Evolutionary conservation across 2,797 vertebrate species (phyloP), one percentile per base, ranked within the genome.

Genomic region (Coregonus ussuriensis): DNA sequence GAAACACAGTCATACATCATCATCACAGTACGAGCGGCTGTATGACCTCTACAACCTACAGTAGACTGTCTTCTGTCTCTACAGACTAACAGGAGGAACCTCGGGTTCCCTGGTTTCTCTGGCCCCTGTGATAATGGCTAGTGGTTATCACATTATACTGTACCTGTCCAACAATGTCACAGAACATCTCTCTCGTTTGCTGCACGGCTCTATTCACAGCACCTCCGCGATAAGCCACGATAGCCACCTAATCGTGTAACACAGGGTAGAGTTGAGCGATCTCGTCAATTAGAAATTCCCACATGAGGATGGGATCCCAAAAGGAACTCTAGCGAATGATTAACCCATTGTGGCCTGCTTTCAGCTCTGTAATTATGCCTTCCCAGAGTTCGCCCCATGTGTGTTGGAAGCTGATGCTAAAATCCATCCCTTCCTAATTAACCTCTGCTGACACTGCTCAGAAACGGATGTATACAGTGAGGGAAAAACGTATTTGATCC

Each of bases 261-360:
- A 87, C 85, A 66, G 87, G 84, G 86, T 84, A 85, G 84, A 84
- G 86, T 87, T 86, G 84, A 88, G 87, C 83, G 78, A 85, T 88
- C 88, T 88, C 85, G 87, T 91, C 88, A 90, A 89, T 93, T 91
- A 91, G 81, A 88, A 84, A 83, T 74, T 84, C 89, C 87, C 89
- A 85, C 56, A 29, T 74, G 87, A 89, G 79, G 73, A 86, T 81
- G 78, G 78, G 71, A 86, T 90, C 87, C 90, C 88, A 68, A 77
- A 89, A 90, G 89, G 87, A 88, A 86, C 89, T 80, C 79, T 82
- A 59, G 25, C 86, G 88, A 88, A 85, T 74, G 63, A 89, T 91
- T 89, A 90, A 90, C 89, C 88, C 89, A 79, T 91, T 91, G 88
- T 80, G 76, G 87, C 89, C 86, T 88, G 83, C 84, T 91, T 88